Percentiles rank a stretch among this genome's conserved stretches.
These are phyloP conservation scores for Schizopygopsis pylzovi DNA, from an alignment of 2,797 vertebrate species.

Conservation along the genomic window DNA sequence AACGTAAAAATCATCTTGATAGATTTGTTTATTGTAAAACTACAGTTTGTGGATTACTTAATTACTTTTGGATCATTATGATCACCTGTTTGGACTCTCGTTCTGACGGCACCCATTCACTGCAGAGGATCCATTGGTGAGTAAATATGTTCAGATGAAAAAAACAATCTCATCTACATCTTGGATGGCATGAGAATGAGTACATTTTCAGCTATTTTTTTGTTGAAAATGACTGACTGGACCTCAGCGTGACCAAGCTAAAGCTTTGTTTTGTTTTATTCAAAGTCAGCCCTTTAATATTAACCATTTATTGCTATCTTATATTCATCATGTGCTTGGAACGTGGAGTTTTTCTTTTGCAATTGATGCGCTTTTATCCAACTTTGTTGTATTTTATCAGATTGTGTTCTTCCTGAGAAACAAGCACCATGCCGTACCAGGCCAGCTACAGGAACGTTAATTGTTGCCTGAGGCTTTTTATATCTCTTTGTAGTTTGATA, in stretches of 20 bases:
- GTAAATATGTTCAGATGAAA: not conserved
- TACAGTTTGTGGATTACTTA: too few species aligned
- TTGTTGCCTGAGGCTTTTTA: not conserved
- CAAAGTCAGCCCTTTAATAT: not conserved
- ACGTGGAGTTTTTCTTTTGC: not conserved
- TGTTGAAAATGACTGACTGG: not conserved
- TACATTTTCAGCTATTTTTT: not conserved
- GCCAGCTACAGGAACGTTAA: not conserved
- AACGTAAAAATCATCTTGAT: not conserved
- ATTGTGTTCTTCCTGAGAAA: not conserved
- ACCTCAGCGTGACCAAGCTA: not conserved
- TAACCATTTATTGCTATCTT: not conserved
- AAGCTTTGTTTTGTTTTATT: not conserved
- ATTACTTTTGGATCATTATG: too few species aligned
- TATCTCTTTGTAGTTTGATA: slow-evolving; percentile 21
- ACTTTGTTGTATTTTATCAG: not conserved
- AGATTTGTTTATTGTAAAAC: too few species aligned
- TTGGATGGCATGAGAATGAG: not conserved
- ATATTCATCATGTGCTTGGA: not conserved
- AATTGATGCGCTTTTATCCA: not conserved
- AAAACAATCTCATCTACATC: too few species aligned
- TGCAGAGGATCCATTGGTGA: not conserved
- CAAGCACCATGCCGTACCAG: slow-evolving; percentile 1
- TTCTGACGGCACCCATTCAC: not conserved
- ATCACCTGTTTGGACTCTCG: too few species aligned